These are phyloP conservation scores for Drosophila putrida DNA, from an alignment of 2,888 invertebrate species.

Conservation along the genomic window DNA sequence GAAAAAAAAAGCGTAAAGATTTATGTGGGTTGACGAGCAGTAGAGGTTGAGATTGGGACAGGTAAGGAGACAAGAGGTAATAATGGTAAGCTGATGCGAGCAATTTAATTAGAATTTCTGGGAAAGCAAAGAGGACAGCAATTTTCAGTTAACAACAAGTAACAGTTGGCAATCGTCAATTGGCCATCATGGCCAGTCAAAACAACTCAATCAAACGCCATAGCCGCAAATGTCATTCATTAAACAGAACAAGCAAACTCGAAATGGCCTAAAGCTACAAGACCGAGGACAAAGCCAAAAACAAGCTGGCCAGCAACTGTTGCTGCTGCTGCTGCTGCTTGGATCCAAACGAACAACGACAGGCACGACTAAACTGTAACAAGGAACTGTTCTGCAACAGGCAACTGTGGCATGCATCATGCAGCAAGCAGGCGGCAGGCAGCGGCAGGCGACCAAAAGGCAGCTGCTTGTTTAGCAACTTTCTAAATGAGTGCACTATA, in stretches of 20 bases:
- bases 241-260: constrained; percentile 66
- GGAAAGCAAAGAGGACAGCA: constrained; percentile 12
- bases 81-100: constrained; percentile 17
- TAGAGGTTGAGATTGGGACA: constrained; percentile 9
- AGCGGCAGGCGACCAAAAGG: constrained; percentile 35
- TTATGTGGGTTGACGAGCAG: constrained; percentile 23
- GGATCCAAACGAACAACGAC: constrained; percentile 11
- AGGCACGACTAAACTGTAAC: constrained; percentile 78
- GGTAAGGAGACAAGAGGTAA: not conserved
- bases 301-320: constrained; percentile 37
- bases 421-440: constrained; percentile 24
- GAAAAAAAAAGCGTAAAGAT: constrained; percentile 5
- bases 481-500: constrained; percentile 82
- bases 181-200: constrained; percentile 72
- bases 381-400: constrained; percentile 71
- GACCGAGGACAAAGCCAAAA: constrained; percentile 40
- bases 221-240: constrained; percentile 73
- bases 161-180: constrained; percentile 59
- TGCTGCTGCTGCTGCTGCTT: constrained; percentile 34
- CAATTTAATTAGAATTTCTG: constrained; percentile 44
- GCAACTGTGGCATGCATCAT: constrained; percentile 46
- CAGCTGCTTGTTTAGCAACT: constrained; percentile 77
- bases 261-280: constrained; percentile 56
- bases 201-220: constrained; percentile 76
- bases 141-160: constrained; percentile 52